Evolutionary conservation across 2,113 vertebrate genomes (phyloP), one percentile per base, ranked within the genome.

Genomic region (Actenoides lindsayi): DNA sequence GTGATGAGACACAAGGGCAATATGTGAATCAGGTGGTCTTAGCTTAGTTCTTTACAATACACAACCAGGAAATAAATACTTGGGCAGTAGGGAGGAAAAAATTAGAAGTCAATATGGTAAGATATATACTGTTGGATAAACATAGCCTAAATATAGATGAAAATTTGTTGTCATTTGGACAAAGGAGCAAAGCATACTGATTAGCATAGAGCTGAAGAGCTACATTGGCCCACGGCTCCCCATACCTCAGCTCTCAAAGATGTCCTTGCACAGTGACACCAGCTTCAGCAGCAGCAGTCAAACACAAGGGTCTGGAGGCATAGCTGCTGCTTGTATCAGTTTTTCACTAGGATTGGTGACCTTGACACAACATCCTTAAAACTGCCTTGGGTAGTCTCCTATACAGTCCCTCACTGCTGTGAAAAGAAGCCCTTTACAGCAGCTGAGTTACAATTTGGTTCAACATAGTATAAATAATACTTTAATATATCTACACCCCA

Each of bases 261-360:
- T 27, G 15, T 51, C 37, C 46, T 46, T 1, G 0, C 9, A 56
- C 20, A 35, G 16, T 15, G 33, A 68, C 5, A 5, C 10, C 39
- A 83, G n/a, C n/a, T 78, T 74, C 10, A 7, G 59, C 18, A 71
- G 19, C 6, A 3, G 6, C 25, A 27, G 46, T 75, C 69, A 87
- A 31, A 75, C 23, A 48, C 0, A 1, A 42, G 6, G 17, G 18
- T 48, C n/a, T 70, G 42, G 28, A 79, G 48, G 31, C 6, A 51
- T 4, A 35, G 48, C 17, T 88, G 41, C 60, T 31, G 33, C 54
- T 67, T 42, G 17, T 65, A 78, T 23, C 12, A 63, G 28, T 28
- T 69, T 59, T 41, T 48, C 60, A 51, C 35, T 11, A 41, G 24
- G 60, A 75, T 18, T 18, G 16, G 13, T 63, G 53, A 46, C 24